phyloP scores from a whole-genome alignment of 2,113 vertebrate genomes.

The Picathartes gymnocephalus region DNA sequence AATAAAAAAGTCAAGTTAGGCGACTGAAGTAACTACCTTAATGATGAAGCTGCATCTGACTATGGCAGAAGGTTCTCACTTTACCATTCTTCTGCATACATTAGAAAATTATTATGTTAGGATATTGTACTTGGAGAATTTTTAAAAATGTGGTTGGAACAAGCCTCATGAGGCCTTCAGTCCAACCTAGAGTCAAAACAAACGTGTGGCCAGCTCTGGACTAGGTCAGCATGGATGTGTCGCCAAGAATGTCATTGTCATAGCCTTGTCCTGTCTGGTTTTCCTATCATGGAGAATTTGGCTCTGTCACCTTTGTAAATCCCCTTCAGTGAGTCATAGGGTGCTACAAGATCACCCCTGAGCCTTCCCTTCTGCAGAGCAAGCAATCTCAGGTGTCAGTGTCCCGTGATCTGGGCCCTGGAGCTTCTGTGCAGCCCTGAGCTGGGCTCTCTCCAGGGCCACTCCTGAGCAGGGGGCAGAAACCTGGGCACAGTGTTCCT shows the following conservation, averaged over 20 bases:
- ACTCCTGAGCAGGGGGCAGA: background rate
- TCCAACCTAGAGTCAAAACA: background rate
- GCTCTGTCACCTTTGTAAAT: background rate
- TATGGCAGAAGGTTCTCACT: background rate
- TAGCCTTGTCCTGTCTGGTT: background rate
- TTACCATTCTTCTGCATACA: background rate
- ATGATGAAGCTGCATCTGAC: background rate
- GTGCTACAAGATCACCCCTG: background rate
- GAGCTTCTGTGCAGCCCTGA: no score
- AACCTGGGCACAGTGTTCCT: background rate
- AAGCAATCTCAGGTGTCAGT: background rate
- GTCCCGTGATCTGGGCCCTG: no score
- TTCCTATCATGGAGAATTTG: background rate
- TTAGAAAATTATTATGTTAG: background rate
- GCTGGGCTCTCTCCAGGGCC: background rate
- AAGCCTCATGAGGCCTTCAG: background rate
- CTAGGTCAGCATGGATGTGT: background rate
- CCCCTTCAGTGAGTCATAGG: background rate
- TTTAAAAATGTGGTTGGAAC: background rate
- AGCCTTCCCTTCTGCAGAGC: background rate
- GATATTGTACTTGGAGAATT: background rate
- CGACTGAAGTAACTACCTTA: background rate
- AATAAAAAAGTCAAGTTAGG: background rate
- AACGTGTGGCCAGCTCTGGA: background rate
- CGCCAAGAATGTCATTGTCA: background rate